Conservation (phyloP, 2,888 invertebrate species). For the Lordiphosa fenestrarum region DNA sequence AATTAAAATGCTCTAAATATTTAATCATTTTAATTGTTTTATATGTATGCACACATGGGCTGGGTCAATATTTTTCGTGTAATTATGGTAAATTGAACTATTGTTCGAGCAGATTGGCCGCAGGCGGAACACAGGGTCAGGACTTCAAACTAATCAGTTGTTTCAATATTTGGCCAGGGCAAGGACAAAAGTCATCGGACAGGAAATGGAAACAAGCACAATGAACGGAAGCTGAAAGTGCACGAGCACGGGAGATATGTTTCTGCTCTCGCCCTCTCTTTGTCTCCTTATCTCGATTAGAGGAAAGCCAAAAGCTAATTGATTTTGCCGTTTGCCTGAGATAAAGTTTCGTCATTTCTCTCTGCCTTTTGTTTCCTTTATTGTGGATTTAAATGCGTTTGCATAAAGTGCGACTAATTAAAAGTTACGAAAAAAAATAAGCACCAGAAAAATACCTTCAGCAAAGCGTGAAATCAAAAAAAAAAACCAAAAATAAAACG, state of each 20-base stretch:
- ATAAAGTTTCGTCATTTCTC: conserved; percentile 8
- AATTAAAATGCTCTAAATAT: conserved; percentile 62
- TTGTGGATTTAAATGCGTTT: conserved; percentile 57
- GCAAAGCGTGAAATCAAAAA: conserved; percentile 8
- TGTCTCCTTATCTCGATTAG: conserved; percentile 23
- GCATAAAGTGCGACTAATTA: conserved; percentile 72
- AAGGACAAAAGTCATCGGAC: conserved; percentile 44
- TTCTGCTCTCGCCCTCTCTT: neutral
- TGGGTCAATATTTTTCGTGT: conserved; percentile 18
- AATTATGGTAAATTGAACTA: conserved; percentile 43
- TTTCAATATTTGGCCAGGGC: conserved; percentile 59
- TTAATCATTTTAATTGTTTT: conserved; percentile 40
- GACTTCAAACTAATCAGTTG: conserved; percentile 68
- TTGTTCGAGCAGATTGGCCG: conserved; percentile 26
- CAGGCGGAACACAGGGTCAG: conserved; percentile 32
- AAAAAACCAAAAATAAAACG: conserved; percentile 7
- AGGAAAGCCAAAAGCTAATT: conserved; percentile 45
- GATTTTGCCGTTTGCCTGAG: conserved; percentile 38
- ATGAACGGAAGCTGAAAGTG: conserved; percentile 46
- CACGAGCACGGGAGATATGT: conserved; percentile 45
- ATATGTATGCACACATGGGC: conserved; percentile 2
- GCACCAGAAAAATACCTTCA: conserved; percentile 4
- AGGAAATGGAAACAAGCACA: conserved; percentile 56
- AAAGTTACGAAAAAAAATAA: conserved; percentile 67
- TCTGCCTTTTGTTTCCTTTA: conserved; percentile 21